Evolutionary conservation across 2,888 invertebrate genomes (phyloP).

Genomic region (Parnassius glacialis): DNA sequence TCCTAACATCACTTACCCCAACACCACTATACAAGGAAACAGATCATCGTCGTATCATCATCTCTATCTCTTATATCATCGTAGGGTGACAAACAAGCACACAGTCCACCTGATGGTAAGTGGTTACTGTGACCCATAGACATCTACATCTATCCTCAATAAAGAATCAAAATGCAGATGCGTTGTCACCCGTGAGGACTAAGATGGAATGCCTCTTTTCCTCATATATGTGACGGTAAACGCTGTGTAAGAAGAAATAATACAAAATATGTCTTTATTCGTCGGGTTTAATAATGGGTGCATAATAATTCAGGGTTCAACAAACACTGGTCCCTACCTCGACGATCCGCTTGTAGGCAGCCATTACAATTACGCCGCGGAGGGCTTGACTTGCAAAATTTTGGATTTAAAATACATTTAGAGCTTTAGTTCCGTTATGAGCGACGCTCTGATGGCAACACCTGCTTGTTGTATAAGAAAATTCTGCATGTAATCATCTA

Average conservation of each 20-base stretch:
- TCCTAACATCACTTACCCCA: too few relatives aligned
- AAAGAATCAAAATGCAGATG: too few relatives aligned
- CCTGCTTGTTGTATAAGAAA: conserved; percentile 1
- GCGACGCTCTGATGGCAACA: conserved; percentile 7
- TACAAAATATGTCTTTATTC: conserved; percentile 21
- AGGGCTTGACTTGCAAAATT: conserved; percentile 27
- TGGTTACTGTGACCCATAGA: too few relatives aligned
- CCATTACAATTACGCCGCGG: conserved; percentile 22
- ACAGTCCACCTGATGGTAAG: too few relatives aligned
- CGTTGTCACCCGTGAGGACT: too few relatives aligned
- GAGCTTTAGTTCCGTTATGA: conserved; percentile 13
- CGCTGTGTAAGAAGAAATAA: conserved; percentile 12
- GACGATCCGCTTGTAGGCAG: conserved; percentile 4
- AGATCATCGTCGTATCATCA: too few relatives aligned
- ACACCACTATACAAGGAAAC: too few relatives aligned
- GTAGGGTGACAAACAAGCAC: too few relatives aligned
- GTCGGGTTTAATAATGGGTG: conserved; percentile 17
- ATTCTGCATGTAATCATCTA: conserved; percentile 5
- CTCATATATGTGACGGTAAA: conserved; percentile 3
- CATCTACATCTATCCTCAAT: too few relatives aligned
- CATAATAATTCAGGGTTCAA: conserved; percentile 24
- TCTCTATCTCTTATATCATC: too few relatives aligned
- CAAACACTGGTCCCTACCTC: conserved; percentile 18
- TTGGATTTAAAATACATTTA: conserved; percentile 27
- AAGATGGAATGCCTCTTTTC: too few relatives aligned